phyloP scores from a whole-genome alignment of 2,888 invertebrate species.

The Tenthredo scrophulariae region DNA sequence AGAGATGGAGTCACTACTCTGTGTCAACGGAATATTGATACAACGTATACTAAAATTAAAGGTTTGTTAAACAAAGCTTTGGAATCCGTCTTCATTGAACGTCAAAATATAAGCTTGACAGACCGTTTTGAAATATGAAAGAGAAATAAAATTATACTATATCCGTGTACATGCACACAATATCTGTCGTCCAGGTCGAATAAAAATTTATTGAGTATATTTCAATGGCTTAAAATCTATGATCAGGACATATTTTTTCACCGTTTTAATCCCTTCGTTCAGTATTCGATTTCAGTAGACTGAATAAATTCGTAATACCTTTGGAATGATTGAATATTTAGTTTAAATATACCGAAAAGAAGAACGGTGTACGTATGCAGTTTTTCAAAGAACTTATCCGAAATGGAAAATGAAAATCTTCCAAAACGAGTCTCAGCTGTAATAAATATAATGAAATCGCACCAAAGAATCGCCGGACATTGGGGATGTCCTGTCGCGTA shows the following conservation, averaged over 20 bases:
- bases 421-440: neutral
- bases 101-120: constrained; percentile 45
- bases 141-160: neutral
- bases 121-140: constrained; percentile 35
- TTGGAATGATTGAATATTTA: neutral
- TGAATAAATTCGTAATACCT: neutral
- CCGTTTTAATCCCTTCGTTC: constrained; percentile 10
- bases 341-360: neutral
- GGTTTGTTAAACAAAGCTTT: constrained; percentile 16
- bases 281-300: constrained; percentile 9
- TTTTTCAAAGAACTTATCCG: neutral
- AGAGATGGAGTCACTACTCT: neutral
- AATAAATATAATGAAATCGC: constrained; percentile 18
- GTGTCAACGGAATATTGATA: constrained; percentile 7
- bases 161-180: neutral
- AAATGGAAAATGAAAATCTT: neutral
- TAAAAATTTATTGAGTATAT: constrained; percentile 6
- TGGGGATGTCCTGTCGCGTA: constrained; percentile 10
- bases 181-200: neutral
- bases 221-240: constrained; percentile 32
- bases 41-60: neutral
- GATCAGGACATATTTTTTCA: neutral
- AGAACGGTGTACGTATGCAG: neutral
- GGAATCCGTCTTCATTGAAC: constrained; percentile 43
- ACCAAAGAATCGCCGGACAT: constrained; percentile 9